These are phyloP conservation scores for Hofmannophila pseudospretella DNA, from an alignment of 2,888 invertebrate species.

Conservation along the genomic window DNA sequence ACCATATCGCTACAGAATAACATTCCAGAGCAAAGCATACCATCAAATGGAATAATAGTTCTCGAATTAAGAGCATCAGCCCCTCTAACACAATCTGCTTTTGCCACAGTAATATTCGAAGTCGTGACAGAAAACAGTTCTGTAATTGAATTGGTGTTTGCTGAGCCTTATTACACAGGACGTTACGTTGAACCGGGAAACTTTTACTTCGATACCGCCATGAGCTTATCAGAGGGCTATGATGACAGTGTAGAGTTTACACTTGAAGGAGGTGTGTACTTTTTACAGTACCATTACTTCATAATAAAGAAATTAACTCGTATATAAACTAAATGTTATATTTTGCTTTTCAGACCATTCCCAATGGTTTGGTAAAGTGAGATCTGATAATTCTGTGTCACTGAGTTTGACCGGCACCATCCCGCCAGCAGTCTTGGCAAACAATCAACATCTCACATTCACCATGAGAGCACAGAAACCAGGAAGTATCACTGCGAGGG, in stretches of 20 bases:
- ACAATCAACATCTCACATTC: conserved; percentile 23
- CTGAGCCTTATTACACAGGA: conserved; percentile 19
- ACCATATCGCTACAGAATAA: conserved; percentile 17
- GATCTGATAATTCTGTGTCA: conserved; percentile 13
- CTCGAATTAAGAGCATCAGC: conserved; percentile 29
- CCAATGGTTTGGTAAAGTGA: conserved; percentile 19
- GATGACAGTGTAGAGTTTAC: conserved; percentile 20
- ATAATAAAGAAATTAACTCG: too few relatives aligned
- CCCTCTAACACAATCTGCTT: conserved; percentile 17
- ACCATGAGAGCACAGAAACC: conserved; percentile 19
- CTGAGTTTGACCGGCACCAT: conserved; percentile 15
- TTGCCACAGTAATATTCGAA: conserved; percentile 8
- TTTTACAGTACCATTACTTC: too few relatives aligned
- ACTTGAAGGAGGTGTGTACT: conserved; percentile 25
- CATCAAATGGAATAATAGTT: conserved; percentile 23
- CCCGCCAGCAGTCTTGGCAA: conserved; percentile 19
- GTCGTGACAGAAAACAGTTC: not conserved
- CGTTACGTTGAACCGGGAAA: conserved; percentile 14
- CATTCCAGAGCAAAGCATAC: conserved; percentile 24
- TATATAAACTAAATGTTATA: too few relatives aligned
- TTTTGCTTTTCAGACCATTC: conserved; percentile 14
- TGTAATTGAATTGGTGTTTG: not conserved
- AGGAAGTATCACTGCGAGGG: conserved; percentile 15
- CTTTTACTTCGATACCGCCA: conserved; percentile 14
- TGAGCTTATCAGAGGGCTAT: conserved; percentile 20